Conservation (phyloP, 1,140 invertebrate genomes). For the Stratiolaelaps scimitus region DNA sequence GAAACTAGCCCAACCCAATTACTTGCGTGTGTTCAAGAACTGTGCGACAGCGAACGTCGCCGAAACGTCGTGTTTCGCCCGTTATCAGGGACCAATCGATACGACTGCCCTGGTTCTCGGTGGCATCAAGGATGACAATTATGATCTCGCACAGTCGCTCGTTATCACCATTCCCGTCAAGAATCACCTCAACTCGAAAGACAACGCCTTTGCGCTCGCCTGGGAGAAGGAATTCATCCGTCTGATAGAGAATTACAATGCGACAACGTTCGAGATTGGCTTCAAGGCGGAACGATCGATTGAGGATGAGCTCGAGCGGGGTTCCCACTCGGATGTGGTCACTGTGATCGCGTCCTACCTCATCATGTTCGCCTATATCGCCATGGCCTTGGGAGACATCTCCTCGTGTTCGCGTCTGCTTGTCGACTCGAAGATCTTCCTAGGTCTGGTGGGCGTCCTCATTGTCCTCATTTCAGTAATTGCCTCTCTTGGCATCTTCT, state of each 20-base stretch:
- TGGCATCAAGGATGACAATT: slow-evolving; percentile 62
- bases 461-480: slow-evolving; percentile 66
- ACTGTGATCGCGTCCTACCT: slow-evolving; percentile 89
- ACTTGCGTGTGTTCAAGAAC: slow-evolving; percentile 43
- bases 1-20: slow-evolving; percentile 34
- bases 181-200: slow-evolving; percentile 62
- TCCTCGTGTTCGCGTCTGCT: slow-evolving; percentile 56
- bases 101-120: slow-evolving; percentile 56
- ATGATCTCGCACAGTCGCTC: slow-evolving; percentile 65
- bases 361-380: slow-evolving; percentile 95
- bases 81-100: slow-evolving; percentile 24
- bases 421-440: slow-evolving; percentile 52
- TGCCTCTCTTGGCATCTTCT: slow-evolving; percentile 70
- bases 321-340: slow-evolving; percentile 75
- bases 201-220: slow-evolving; percentile 57
- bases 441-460: slow-evolving; percentile 68
- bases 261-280: slow-evolving; percentile 35
- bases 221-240: slow-evolving; percentile 62
- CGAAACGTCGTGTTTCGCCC: slow-evolving; percentile 19
- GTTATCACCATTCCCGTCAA: slow-evolving; percentile 83
- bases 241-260: slow-evolving; percentile 20
- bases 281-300: slow-evolving; percentile 59
- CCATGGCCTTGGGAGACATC: slow-evolving; percentile 76
- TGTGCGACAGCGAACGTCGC: neutral
- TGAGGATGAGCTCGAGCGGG: slow-evolving; percentile 82